Base-by-base conservation (phyloP, 1,140 invertebrate species). In the Drosophila nannoptera region DNA sequence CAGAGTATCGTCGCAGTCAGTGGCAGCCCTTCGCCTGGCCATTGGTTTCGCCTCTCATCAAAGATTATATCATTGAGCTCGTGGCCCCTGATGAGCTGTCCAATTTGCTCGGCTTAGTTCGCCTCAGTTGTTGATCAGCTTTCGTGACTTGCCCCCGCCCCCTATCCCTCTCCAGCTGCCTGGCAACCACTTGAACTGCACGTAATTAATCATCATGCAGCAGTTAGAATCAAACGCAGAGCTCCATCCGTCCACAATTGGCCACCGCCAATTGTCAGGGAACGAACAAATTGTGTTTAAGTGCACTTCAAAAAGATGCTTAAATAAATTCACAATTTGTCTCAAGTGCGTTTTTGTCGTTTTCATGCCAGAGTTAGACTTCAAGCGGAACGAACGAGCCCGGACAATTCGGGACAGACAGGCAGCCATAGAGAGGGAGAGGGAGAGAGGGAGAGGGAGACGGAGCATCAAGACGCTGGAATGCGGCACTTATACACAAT, bases 281-380 rank as follows among this genome's bases (percentile, higher is more conserved):
- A 36, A 36, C 74, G 80, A 72, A 77, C 73, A 73, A 81, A 81
- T 81, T 81, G 77, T 76, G 66, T 62, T 65, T 74, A 52, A 82
- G 74, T 71, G 70, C 74, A 83, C 78, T 82, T 75, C 55, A 82
- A 82, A 76, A 55, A 53, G 65, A 59, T 70, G 69, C 49, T 70
- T 72, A 73, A 86, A 77, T 63, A 61, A 80, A 86, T 86, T 86
- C 81, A 84, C 81, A 84, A 84, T 84, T 84, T 84, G 81, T 84
- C 81, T 84, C 77, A 86, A 84, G 81, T 84, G 82, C 66, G 75
- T 65, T 73, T 70, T 74, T 74, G 72, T 74, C 72, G 75, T 77
- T 81, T 81, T 70, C 65, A 81, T 81, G 77, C 77, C 77, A 80
- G 32, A 32, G 45, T 9, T 46, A 46, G 31, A 50, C 45, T 29